Percentiles rank a stretch among this genome's conserved stretches.
Evolutionary conservation across 2,113 vertebrate genomes (phyloP).

Genomic region (Halcyon senegalensis): DNA sequence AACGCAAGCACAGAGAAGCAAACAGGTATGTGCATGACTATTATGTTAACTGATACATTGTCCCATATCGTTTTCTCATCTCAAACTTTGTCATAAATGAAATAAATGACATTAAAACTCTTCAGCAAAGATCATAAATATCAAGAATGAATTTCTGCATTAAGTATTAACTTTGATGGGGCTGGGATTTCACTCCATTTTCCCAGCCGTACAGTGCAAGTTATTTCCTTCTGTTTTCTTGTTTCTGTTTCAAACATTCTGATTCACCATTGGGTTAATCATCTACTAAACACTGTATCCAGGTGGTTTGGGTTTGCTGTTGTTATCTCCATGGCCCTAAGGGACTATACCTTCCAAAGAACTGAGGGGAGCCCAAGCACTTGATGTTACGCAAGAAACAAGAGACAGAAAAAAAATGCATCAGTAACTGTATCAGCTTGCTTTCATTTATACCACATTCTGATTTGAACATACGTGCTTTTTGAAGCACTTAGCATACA

Average conservation of each 20-base stretch:
- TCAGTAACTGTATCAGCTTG: not conserved
- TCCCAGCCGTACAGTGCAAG: not conserved
- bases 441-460: constrained; percentile 13
- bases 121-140: constrained; percentile 43
- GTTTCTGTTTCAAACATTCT: constrained; percentile 54
- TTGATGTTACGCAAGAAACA: constrained; percentile 33
- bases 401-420: constrained; percentile 14
- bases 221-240: constrained; percentile 53
- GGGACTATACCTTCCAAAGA: constrained; percentile 19
- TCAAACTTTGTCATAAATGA: constrained; percentile 41
- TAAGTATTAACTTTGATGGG: constrained; percentile 2
- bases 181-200: not conserved
- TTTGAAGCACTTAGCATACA: not conserved
- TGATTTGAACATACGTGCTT: not conserved
- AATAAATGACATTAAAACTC: constrained; percentile 37
- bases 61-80: constrained; percentile 27
- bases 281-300: constrained; percentile 51
- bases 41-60: not conserved
- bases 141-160: constrained; percentile 27
- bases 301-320: constrained; percentile 57
- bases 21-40: constrained; percentile 36
- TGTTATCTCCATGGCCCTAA: constrained; percentile 60
- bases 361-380: not conserved
- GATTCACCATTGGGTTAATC: constrained; percentile 60
- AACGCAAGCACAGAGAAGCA: not conserved